phyloP scores from a whole-genome alignment of 2,888 invertebrate species.

The Pharmacophagus antenor region DNA sequence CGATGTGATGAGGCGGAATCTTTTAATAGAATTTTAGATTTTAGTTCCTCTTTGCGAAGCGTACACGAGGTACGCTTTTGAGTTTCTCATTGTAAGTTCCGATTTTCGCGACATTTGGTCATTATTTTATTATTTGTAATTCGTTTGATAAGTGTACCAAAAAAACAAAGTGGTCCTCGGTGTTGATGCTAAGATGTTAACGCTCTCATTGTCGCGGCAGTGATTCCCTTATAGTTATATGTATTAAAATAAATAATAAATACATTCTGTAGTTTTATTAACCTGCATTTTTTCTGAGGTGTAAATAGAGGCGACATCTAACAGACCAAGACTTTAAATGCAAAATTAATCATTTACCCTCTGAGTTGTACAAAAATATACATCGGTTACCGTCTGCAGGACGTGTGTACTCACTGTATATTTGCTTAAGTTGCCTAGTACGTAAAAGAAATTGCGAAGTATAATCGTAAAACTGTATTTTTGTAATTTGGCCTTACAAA shows the following conservation, averaged over 20 bases:
- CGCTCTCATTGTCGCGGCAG: slow-evolving; percentile 48
- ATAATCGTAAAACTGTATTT: too few relatives aligned
- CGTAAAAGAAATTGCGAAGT: too few relatives aligned
- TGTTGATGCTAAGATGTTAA: slow-evolving; percentile 36
- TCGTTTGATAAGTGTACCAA: slow-evolving; percentile 66
- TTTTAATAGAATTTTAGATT: background rate
- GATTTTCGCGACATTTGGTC: slow-evolving; percentile 42
- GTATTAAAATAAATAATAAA: slow-evolving; percentile 73
- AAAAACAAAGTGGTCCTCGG: slow-evolving; percentile 44
- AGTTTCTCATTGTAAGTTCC: slow-evolving; percentile 37
- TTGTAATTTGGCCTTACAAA: too few relatives aligned
- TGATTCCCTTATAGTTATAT: slow-evolving; percentile 75
- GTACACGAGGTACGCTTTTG: background rate
- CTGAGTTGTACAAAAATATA: too few relatives aligned
- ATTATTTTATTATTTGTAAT: slow-evolving; percentile 43
- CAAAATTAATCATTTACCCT: too few relatives aligned
- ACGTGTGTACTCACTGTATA: too few relatives aligned
- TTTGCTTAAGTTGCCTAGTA: too few relatives aligned
- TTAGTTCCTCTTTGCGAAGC: slow-evolving; percentile 1
- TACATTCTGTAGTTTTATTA: slow-evolving; percentile 38
- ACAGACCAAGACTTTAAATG: too few relatives aligned
- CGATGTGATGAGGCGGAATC: background rate
- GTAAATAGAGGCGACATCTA: too few relatives aligned
- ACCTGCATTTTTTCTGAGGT: background rate
- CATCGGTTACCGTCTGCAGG: too few relatives aligned